A percentile compares a stretch with the other conserved stretches of the same genome.
These are phyloP conservation scores for Platysternon megacephalum DNA, from an alignment of 2,113 vertebrate species.

Conservation along the genomic window DNA sequence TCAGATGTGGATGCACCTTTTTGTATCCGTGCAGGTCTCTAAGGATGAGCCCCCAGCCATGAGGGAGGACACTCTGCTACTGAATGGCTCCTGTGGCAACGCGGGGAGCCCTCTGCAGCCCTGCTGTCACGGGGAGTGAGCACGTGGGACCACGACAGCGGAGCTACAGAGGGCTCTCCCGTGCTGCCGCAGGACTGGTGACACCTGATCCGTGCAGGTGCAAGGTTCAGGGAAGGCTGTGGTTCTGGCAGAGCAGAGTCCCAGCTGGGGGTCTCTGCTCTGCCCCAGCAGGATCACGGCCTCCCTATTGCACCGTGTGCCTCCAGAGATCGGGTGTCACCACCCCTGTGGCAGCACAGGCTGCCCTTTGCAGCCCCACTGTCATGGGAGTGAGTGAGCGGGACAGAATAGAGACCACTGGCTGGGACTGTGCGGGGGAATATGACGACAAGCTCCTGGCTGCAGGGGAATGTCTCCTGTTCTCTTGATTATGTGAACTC, in stretches of 20 bases:
- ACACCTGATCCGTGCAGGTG: neutral
- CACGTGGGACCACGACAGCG: too few relatives aligned
- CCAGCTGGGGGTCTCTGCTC: neutral
- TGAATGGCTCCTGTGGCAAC: neutral
- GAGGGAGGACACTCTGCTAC: neutral
- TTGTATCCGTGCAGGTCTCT: too few relatives aligned
- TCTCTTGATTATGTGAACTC: neutral
- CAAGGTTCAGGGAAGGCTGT: neutral
- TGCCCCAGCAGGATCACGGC: neutral
- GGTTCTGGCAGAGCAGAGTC: neutral
- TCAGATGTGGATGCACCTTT: too few relatives aligned
- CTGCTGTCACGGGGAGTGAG: too few relatives aligned
- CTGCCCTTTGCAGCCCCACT: neutral
- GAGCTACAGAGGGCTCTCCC: too few relatives aligned
- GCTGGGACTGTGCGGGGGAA: neutral
- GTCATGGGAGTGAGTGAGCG: neutral
- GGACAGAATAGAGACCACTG: neutral
- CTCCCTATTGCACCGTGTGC: neutral
- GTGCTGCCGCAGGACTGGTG: too few relatives aligned
- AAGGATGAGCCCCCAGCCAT: neutral
- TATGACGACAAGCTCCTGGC: neutral
- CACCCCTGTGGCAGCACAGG: neutral
- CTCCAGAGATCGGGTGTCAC: neutral
- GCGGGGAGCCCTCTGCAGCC: too few relatives aligned
- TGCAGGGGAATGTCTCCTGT: neutral